Percentiles rank a stretch among this genome's conserved stretches.
phyloP scores from a whole-genome alignment of 2,113 vertebrate species.

The Haemorhous mexicanus region DNA sequence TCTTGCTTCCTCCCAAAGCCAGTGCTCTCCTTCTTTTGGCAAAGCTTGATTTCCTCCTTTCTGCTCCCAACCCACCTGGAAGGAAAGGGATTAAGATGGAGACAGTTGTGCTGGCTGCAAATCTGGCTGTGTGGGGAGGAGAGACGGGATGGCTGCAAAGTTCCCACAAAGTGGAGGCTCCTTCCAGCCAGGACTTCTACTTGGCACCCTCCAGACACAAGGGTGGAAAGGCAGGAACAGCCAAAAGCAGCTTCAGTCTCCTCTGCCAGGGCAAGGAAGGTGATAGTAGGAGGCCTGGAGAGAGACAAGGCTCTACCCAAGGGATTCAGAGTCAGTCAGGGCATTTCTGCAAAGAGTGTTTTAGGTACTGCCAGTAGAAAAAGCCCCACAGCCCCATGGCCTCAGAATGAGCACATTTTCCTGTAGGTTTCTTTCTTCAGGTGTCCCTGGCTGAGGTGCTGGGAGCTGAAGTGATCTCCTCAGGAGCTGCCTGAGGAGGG shows the following conservation, averaged over 20 bases:
- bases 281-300: neutral
- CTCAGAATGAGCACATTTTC: neutral
- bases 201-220: neutral
- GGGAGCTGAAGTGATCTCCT: neutral
- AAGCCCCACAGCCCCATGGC: rapidly evolving
- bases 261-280: neutral
- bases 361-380: neutral
- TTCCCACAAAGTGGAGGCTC: neutral
- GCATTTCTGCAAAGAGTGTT: neutral
- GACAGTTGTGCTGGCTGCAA: neutral
- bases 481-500: neutral
- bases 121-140: neutral
- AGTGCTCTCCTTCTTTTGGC: neutral
- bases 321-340: neutral
- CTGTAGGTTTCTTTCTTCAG: neutral
- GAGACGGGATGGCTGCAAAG: neutral
- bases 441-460: neutral
- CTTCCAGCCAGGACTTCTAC: neutral
- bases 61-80: neutral
- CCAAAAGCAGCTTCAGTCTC: neutral
- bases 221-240: neutral
- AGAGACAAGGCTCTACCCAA: neutral
- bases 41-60: neutral
- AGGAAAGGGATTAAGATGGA: neutral
- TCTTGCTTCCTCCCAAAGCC: neutral